Conservation (phyloP, 2,797 vertebrate species). For the Sebastes kiyomatsui region DNA sequence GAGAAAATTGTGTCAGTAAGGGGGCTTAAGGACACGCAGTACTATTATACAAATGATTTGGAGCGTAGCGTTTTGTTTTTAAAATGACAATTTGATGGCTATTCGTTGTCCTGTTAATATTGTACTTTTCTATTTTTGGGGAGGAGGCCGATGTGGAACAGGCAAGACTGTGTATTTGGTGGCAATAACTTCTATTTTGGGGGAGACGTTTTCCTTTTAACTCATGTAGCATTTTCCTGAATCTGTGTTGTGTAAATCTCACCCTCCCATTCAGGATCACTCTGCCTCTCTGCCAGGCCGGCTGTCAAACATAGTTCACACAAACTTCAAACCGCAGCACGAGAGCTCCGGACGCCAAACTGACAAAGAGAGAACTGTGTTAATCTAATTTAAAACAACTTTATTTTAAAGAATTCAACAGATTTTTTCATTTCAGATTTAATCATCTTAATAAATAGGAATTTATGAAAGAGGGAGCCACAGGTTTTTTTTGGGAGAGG, state of each 20-base stretch:
- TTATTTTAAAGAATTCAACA: slow-evolving; percentile 19
- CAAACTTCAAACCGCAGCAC: slow-evolving; percentile 10
- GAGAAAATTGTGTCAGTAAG: background rate
- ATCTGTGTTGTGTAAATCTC: slow-evolving; percentile 14
- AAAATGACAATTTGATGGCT: background rate
- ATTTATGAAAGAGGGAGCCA: slow-evolving; percentile 11
- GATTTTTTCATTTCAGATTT: slow-evolving; percentile 23
- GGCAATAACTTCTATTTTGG: background rate
- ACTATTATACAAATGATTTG: background rate
- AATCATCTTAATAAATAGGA: slow-evolving; percentile 21
- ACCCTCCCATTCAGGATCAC: background rate
- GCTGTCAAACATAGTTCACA: slow-evolving; percentile 44
- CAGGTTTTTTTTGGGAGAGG: background rate
- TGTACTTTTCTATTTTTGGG: background rate
- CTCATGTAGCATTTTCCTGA: background rate
- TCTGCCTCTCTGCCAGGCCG: background rate
- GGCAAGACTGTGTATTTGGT: background rate
- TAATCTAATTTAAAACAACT: slow-evolving; percentile 23
- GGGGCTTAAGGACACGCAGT: background rate
- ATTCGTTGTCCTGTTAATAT: background rate
- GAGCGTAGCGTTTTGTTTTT: background rate
- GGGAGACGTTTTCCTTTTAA: background rate
- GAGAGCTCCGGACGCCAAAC: background rate
- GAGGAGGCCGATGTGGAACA: background rate
- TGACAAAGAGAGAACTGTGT: slow-evolving; percentile 25